These are phyloP conservation scores for Eptatretus atami DNA, from an alignment of 2,797 vertebrate species.

Conservation along the genomic window DNA sequence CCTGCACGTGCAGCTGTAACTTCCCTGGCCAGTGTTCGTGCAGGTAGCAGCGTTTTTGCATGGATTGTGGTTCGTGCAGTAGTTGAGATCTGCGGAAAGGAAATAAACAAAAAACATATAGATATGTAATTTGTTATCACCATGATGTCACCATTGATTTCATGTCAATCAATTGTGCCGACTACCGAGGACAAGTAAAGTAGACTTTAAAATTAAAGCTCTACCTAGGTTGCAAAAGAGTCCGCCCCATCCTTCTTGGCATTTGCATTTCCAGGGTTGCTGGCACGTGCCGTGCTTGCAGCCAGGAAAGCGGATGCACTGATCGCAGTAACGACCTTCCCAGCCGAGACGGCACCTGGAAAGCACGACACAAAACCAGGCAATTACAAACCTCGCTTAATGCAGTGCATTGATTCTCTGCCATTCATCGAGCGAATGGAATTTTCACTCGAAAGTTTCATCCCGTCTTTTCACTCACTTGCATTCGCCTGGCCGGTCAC, in stretches of 20 bases:
- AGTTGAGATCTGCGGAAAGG: conserved; percentile 24
- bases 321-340: conserved; percentile 29
- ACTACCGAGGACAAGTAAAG: background rate
- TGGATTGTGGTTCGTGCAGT: conserved; percentile 41
- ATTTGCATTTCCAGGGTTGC: conserved; percentile 32
- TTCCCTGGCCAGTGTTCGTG: conserved; percentile 39
- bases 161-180: too few species aligned
- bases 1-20: conserved; percentile 33
- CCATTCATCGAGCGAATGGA: too few species aligned
- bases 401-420: too few species aligned
- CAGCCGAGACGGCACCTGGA: conserved; percentile 24
- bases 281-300: conserved; percentile 30
- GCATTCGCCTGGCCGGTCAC: conserved; percentile 29
- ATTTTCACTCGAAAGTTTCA: too few species aligned
- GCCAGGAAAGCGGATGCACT: conserved; percentile 25
- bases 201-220: background rate
- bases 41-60: conserved; percentile 30
- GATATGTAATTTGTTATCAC: too few species aligned
- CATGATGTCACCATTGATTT: too few species aligned
- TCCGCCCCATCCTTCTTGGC: conserved; percentile 40
- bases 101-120: background rate
- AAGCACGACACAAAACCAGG: background rate
- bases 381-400: too few species aligned
- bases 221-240: conserved; percentile 26
- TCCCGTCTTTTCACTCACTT: conserved; percentile 12